A percentile compares a stretch with the other conserved stretches of the same genome.
These are phyloP conservation scores for Ascidia mentula DNA, from an alignment of 23 tunicate genomes.

Conservation along the genomic window DNA sequence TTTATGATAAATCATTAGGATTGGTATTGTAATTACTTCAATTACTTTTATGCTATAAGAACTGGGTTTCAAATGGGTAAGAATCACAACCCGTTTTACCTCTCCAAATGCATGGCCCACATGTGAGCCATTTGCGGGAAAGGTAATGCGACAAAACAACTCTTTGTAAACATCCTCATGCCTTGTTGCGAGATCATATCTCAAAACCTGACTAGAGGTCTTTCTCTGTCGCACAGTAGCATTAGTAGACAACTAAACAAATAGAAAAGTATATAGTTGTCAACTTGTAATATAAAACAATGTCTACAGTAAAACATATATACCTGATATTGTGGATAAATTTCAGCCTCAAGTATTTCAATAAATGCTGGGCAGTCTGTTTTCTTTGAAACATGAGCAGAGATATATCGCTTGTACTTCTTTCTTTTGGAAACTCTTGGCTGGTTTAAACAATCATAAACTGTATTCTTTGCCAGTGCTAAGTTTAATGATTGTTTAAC, in stretches of 20 bases:
- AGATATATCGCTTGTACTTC: constrained; percentile 4
- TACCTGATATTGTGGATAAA: constrained; percentile 4
- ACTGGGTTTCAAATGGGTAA: too few species aligned
- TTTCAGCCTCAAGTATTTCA: neutral
- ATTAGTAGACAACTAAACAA: neutral
- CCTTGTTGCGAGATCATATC: neutral
- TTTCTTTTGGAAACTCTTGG: neutral
- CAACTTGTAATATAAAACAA: neutral
- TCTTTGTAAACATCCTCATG: neutral
- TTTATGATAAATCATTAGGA: too few species aligned
- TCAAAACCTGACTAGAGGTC: neutral
- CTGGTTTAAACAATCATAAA: too few species aligned
- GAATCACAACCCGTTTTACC: too few species aligned
- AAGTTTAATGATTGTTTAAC: too few species aligned
- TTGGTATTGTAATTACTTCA: too few species aligned
- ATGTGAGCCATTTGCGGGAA: neutral
- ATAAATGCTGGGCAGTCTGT: neutral
- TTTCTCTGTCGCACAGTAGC: neutral
- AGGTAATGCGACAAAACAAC: neutral
- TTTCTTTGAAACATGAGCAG: neutral
- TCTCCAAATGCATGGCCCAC: neutral
- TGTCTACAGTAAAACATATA: neutral
- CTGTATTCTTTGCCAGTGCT: too few species aligned
- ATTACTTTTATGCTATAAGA: too few species aligned
- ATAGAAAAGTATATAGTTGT: neutral